A percentile compares a stretch with the other conserved stretches of the same genome.
phyloP scores from a whole-genome alignment of 2,888 invertebrate genomes.

The Diarsia dahlii region DNA sequence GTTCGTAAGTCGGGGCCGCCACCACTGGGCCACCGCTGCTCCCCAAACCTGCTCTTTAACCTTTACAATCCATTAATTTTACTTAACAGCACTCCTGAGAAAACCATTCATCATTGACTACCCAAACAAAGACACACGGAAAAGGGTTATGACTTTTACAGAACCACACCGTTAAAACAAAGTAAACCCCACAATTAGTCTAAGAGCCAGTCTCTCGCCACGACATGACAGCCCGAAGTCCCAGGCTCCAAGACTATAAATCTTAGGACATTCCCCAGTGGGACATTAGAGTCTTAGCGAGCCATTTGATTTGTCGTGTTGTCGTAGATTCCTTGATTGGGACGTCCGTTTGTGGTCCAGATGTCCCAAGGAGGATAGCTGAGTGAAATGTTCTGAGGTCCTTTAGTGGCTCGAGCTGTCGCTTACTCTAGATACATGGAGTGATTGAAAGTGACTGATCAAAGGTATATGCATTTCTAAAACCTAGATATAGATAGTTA shows the following conservation, averaged over 20 bases:
- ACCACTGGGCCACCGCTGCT: too few species aligned
- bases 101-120: neutral
- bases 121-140: neutral
- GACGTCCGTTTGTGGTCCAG: conserved; percentile 31
- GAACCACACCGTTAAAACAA: conserved; percentile 10
- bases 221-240: conserved; percentile 36
- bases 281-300: conserved; percentile 47
- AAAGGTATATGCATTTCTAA: neutral
- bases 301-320: conserved; percentile 58
- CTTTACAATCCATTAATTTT: conserved; percentile 3
- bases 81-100: neutral
- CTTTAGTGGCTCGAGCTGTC: neutral
- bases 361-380: conserved; percentile 6
- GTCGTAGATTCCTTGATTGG: conserved; percentile 40
- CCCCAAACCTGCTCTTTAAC: too few species aligned
- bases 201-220: conserved; percentile 39
- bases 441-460: neutral
- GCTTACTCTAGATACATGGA: neutral
- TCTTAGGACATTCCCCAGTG: conserved; percentile 47
- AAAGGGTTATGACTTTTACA: conserved; percentile 24
- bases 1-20: too few species aligned
- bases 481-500: neutral
- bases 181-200: conserved; percentile 50
- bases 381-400: conserved; percentile 31
- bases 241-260: conserved; percentile 56